Conservation (phyloP, 2,113 vertebrate species). For the Ariopsis seemanni region DNA sequence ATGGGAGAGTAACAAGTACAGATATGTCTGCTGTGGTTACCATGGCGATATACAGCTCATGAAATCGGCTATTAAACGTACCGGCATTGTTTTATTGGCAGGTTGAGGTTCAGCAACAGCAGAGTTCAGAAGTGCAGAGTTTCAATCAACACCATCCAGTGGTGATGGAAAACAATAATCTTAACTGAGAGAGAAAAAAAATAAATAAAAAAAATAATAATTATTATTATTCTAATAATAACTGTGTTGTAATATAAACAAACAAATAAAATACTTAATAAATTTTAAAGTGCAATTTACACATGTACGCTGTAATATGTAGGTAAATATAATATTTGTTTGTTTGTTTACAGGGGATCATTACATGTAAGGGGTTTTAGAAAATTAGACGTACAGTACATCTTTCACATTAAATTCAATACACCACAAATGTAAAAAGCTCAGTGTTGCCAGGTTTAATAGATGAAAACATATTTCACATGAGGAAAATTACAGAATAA, state of each 20-base stretch:
- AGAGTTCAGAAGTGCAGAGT: not conserved
- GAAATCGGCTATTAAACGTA: not conserved
- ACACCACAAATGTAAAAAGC: too few relatives aligned
- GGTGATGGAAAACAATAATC: not conserved
- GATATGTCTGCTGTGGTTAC: not conserved
- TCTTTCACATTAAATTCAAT: too few relatives aligned
- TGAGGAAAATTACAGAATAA: too few relatives aligned
- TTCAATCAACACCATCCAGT: not conserved
- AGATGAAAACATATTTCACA: too few relatives aligned
- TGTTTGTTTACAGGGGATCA: not conserved
- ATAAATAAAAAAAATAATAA: too few relatives aligned
- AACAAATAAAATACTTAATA: not conserved
- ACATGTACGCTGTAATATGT: not conserved
- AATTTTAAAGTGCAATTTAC: not conserved
- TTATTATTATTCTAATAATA: too few relatives aligned
- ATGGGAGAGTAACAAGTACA: not conserved
- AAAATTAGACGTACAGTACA: too few relatives aligned
- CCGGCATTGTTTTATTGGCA: not conserved
- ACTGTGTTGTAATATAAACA: not conserved
- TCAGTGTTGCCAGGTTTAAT: too few relatives aligned
- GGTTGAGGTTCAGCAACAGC: not conserved
- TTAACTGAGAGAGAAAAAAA: not conserved
- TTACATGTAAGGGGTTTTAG: too few relatives aligned
- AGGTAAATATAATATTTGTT: not conserved
- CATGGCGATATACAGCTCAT: not conserved